phyloP scores from a whole-genome alignment of 2,888 invertebrate species.

The Oligia latruncula region DNA sequence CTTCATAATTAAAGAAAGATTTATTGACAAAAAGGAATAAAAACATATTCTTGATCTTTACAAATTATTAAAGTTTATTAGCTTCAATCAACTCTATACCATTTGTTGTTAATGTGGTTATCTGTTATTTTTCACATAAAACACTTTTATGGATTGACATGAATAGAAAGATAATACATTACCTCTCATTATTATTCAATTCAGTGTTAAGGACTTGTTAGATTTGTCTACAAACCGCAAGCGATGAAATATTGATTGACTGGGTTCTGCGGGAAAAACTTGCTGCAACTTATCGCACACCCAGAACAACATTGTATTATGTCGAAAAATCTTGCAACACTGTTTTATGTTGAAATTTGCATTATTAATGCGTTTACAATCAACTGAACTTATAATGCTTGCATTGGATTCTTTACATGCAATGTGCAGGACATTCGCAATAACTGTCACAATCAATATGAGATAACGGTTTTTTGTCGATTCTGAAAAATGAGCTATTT shows the following conservation, averaged over 20 bases:
- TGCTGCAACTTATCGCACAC: too few relatives aligned
- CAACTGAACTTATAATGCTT: too few relatives aligned
- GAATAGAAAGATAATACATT: slow-evolving; percentile 48
- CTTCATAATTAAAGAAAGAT: slow-evolving; percentile 8
- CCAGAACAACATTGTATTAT: too few relatives aligned
- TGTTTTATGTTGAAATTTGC: too few relatives aligned
- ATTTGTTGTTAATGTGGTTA: slow-evolving; percentile 34
- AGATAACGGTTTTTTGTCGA: too few relatives aligned
- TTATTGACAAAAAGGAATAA: slow-evolving; percentile 26
- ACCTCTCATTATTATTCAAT: slow-evolving; percentile 45
- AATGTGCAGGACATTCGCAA: too few relatives aligned
- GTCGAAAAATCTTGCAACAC: too few relatives aligned
- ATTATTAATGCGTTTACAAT: too few relatives aligned
- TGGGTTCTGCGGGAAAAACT: too few relatives aligned
- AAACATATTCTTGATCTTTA: slow-evolving; percentile 22
- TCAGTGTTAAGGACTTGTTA: slow-evolving; percentile 37
- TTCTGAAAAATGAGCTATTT: too few relatives aligned
- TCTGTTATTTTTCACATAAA: slow-evolving; percentile 57
- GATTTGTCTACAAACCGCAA: neutral
- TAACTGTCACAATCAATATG: too few relatives aligned
- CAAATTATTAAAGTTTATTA: slow-evolving; percentile 23
- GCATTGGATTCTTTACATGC: too few relatives aligned
- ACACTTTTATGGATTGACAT: slow-evolving; percentile 48
- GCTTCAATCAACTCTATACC: slow-evolving; percentile 46
- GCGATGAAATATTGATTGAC: neutral